A percentile compares a stretch with the other conserved stretches of the same genome.
Evolutionary conservation across 1,140 invertebrate species (phyloP).

Genomic region (Hydropsyche tenuis): DNA sequence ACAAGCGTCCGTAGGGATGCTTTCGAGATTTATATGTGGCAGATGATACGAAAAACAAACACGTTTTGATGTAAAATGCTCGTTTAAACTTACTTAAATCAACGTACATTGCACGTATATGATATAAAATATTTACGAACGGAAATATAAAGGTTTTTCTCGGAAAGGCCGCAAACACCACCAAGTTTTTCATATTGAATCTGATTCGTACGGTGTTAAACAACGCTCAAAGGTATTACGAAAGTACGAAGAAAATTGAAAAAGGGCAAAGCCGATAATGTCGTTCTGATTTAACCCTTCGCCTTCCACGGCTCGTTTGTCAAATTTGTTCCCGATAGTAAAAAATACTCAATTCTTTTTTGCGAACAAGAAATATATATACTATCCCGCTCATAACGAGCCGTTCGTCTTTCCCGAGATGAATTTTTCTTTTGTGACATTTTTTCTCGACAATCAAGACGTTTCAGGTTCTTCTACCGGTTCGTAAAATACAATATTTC

Average conservation of each 20-base stretch:
- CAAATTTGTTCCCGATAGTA: background rate
- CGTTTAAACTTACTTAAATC: too few relatives aligned
- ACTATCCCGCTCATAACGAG: background rate
- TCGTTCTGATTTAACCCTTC: background rate
- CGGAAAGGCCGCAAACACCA: too few relatives aligned
- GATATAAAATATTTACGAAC: too few relatives aligned
- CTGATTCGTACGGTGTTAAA: background rate
- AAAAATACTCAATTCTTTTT: background rate
- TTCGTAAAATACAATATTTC: slow-evolving; percentile 25
- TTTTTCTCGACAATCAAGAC: too few relatives aligned
- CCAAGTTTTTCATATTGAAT: background rate
- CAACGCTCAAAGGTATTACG: background rate
- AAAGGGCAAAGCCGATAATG: background rate
- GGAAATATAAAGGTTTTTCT: too few relatives aligned
- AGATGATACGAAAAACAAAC: too few relatives aligned
- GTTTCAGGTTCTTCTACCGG: background rate
- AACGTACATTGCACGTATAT: too few relatives aligned
- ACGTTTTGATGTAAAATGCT: too few relatives aligned
- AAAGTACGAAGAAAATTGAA: background rate
- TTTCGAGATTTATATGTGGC: too few relatives aligned
- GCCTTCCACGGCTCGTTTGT: background rate
- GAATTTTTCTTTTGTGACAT: too few relatives aligned
- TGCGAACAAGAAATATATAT: background rate
- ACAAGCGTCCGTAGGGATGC: too few relatives aligned
- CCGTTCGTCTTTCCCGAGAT: too few relatives aligned